Percentiles rank a stretch among this genome's conserved stretches.
These are phyloP conservation scores for Drosophila parthenogenetica DNA, from an alignment of 2,888 invertebrate genomes.

Conservation along the genomic window DNA sequence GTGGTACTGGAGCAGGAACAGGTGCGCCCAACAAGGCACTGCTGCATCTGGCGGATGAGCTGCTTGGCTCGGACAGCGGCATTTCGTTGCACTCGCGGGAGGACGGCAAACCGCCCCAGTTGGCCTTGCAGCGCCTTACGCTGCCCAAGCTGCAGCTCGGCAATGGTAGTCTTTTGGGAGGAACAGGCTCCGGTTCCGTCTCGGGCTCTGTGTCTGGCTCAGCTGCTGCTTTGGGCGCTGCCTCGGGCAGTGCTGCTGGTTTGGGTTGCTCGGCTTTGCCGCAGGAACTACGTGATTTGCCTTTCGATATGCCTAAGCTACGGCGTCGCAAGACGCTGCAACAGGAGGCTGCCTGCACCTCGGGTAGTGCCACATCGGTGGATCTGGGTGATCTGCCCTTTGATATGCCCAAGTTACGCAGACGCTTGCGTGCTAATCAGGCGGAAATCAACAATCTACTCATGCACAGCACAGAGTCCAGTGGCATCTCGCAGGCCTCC, in stretches of 20 bases:
- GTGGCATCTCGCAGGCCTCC: constrained; percentile 91
- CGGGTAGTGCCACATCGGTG: constrained; percentile 90
- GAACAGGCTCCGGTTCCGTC: constrained; percentile 53
- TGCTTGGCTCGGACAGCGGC: constrained; percentile 94
- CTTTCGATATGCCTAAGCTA: constrained; percentile 96
- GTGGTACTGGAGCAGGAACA: constrained; percentile 19
- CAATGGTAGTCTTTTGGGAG: constrained; percentile 43
- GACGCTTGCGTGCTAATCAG: constrained; percentile 89
- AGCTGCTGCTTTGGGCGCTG: neutral
- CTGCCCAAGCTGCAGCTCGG: constrained; percentile 86
- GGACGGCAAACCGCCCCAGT: constrained; percentile 88
- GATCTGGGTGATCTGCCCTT: constrained; percentile 94
- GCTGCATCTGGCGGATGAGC: constrained; percentile 87
- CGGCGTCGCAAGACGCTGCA: constrained; percentile 89
- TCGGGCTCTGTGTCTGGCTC: constrained; percentile 5
- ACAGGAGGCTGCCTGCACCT: constrained; percentile 88
- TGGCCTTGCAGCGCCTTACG: constrained; percentile 87
- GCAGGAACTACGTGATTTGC: constrained; percentile 91
- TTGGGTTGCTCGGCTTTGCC: constrained; percentile 85
- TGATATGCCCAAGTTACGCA: constrained; percentile 95
- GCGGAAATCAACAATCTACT: constrained; percentile 82
- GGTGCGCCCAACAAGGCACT: constrained; percentile 91
- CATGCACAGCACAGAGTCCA: constrained; percentile 88
- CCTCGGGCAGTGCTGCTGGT: constrained; percentile 17
- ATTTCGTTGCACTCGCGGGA: constrained; percentile 94